Evolutionary conservation across 2,888 invertebrate species (phyloP), one percentile per base, ranked within the genome.

Genomic region (Drosophila demipolita): DNA sequence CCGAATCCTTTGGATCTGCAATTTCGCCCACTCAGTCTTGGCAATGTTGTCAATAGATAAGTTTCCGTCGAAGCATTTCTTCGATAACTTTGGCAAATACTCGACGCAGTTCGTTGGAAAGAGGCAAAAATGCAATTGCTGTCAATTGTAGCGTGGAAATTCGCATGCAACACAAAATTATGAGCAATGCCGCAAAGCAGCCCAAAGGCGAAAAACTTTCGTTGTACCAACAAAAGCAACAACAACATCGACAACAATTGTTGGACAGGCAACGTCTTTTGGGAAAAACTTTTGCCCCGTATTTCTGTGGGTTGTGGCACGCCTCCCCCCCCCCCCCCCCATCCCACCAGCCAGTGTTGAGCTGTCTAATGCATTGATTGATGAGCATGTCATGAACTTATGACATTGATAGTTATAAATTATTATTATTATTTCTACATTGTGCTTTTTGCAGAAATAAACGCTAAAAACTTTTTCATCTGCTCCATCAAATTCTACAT

Each of bases 331-430:
- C 17, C 53, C 3, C 1, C 29, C 9, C 4, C 20, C 53, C 29
- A 40, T 15, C 20, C 55, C 20, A 29, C 20, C 5, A 61, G 60
- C 58, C 60, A 73, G 66, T 73, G 88, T 69, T 69, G 71, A 75
- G 86, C 82, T 78, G 82, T 90, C 84, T 86, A 83, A 85, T 87
- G 75, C 78, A 82, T 86, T 92, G 91, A 92, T 92, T 92, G 91
- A 92, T 91, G 92, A 92, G 90, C 89, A 75, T 91, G 92, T 91
- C 91, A 91, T 81, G 89, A 91, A 91, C 92, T 92, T 91, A 90
- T 92, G 91, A 92, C 91, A 91, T 87, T 91, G 91, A 92, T 92
- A 91, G 92, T 92, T 90, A 92, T 91, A 91, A 92, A 92, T 91
- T 92, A 92, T 88, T 90, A 92, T 88, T 90, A 90, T 89, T 84